Evolutionary conservation across 2,797 vertebrate species (phyloP).

Genomic region (Coilia nasus): DNA sequence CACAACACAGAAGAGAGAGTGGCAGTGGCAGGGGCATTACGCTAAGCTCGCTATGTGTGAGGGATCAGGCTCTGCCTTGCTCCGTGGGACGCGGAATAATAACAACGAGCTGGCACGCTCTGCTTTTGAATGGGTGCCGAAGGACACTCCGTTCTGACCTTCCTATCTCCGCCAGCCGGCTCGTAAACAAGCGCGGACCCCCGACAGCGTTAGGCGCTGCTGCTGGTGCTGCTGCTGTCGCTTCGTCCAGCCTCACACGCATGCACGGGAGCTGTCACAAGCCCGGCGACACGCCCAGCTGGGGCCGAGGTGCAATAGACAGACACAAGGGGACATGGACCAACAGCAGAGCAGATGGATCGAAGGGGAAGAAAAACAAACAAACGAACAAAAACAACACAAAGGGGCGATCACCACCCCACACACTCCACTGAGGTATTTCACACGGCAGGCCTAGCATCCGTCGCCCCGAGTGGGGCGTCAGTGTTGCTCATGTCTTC

Average conservation of each 20-base stretch:
- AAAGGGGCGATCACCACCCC: neutral
- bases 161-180: conserved; percentile 28
- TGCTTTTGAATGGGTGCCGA: conserved; percentile 42
- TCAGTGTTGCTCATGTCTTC: no score
- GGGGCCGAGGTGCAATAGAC: neutral
- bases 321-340: neutral
- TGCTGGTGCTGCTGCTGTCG: neutral
- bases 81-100: conserved; percentile 41
- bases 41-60: conserved; percentile 14
- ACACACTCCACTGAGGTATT: neutral
- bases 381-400: neutral
- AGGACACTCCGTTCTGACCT: conserved; percentile 70
- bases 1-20: neutral
- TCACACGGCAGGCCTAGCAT: neutral
- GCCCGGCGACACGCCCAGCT: conserved; percentile 25
- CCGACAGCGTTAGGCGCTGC: neutral
- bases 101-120: conserved; percentile 60
- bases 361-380: neutral
- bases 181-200: conserved; percentile 34
- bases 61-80: conserved; percentile 61
- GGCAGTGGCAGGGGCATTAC: neutral
- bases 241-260: conserved; percentile 22
- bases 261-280: conserved; percentile 34
- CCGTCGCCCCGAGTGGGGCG: no score
- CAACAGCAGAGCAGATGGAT: conserved; percentile 4